A percentile compares a stretch with the other conserved stretches of the same genome.
Evolutionary conservation across 2,113 vertebrate species (phyloP).

Genomic region (Pitta sordida): DNA sequence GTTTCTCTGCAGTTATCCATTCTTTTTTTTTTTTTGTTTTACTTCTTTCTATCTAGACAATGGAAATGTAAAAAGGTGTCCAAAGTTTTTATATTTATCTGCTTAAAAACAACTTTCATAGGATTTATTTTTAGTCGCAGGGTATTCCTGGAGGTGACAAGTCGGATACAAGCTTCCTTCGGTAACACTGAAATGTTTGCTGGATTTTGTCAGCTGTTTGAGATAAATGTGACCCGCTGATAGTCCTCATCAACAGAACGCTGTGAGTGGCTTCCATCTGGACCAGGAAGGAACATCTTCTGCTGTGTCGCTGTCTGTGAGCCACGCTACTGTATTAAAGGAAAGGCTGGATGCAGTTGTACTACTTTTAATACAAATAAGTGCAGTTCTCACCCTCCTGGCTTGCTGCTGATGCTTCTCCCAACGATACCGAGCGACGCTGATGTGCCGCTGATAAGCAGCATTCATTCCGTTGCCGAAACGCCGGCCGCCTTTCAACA

Average conservation of each 20-base stretch:
- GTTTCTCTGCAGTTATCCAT: neutral
- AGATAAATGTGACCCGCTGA: neutral
- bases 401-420: neutral
- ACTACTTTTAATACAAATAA: neutral
- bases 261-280: neutral
- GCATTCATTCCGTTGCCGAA: neutral
- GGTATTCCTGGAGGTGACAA: neutral
- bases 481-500: rapidly evolving
- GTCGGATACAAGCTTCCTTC: neutral
- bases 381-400: neutral
- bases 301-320: neutral
- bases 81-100: neutral
- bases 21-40: neutral
- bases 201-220: neutral
- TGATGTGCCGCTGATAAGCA: rapidly evolving
- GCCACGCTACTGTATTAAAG: neutral
- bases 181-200: neutral
- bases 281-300: neutral
- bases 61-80: neutral
- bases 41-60: neutral
- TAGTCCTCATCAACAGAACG: neutral
- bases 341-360: neutral
- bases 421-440: neutral
- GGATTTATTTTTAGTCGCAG: neutral
- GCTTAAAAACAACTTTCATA: neutral